phyloP scores from a whole-genome alignment of 1,140 invertebrate species.

The Venustaconcha ellipsiformis region DNA sequence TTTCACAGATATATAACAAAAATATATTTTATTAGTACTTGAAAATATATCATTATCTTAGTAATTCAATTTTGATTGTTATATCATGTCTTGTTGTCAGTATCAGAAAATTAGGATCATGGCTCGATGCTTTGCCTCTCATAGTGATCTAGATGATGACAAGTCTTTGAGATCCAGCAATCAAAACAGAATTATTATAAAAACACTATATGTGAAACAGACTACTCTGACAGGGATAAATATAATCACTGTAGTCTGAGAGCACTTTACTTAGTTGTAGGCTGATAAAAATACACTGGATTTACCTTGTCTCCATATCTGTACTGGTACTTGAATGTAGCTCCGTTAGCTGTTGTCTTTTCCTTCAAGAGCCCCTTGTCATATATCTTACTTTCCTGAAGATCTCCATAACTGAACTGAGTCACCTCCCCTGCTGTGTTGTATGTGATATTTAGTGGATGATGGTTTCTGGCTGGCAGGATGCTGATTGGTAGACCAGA shows the following conservation, averaged over 20 bases:
- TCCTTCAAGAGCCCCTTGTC: constrained; percentile 86
- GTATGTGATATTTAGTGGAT: constrained; percentile 86
- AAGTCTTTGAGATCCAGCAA: too few relatives aligned
- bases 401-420: constrained; percentile 89
- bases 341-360: constrained; percentile 81
- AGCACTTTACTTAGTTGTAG: constrained; percentile 1
- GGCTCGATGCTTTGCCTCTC: too few relatives aligned
- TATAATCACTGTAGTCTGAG: not conserved
- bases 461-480: constrained; percentile 74
- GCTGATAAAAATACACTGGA: not conserved
- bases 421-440: constrained; percentile 86
- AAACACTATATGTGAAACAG: too few relatives aligned
- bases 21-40: too few relatives aligned
- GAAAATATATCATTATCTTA: too few relatives aligned
- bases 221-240: too few relatives aligned
- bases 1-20: too few relatives aligned
- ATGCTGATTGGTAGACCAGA: constrained; percentile 81
- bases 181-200: too few relatives aligned
- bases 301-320: constrained; percentile 59
- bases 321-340: constrained; percentile 77
- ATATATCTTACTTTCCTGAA: constrained; percentile 87
- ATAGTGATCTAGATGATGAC: too few relatives aligned
- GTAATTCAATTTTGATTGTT: too few relatives aligned
- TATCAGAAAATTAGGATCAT: too few relatives aligned
- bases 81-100: too few relatives aligned